Base-by-base conservation (phyloP, 2,113 vertebrate genomes). In the Maccullochella peelii region DNA sequence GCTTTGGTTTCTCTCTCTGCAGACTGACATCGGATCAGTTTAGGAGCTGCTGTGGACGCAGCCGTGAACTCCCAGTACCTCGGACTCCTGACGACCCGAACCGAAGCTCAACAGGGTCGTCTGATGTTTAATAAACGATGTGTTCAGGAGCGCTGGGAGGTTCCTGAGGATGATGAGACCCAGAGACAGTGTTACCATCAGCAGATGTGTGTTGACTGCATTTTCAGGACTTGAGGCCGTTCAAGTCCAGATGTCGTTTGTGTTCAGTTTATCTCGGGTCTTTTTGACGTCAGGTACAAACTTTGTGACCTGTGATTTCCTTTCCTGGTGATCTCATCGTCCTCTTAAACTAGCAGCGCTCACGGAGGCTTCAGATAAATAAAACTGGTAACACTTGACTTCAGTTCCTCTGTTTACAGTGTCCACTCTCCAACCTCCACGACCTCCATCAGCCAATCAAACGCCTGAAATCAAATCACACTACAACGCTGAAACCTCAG, bases 321-420 rank as follows among this genome's bases (percentile, higher is more conserved):
- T 58, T 36, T 58, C 38, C 42, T 20, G 36, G 57, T 76, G 65
- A 75, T 5, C 25, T 84, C 82, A n/a, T 27, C 27, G 49, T 79
- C 71, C 66, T 74, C 52, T 12, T 4, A 1, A 54, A 52, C 72
- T 73, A 10, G 44, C 42, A 15, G 65, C 66, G 49, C 79, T 36
- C 52, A 49, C 25, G 0, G 42, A 82, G 52, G 76, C 79, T 63
- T 87, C 63, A 73, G 8, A 85, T 58, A 15, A 49, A 49, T 20
- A 52, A 52, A 86, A 88, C 87, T 86, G 89, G 61, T 84, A 62
- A 91, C 82, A 82, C 88, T 88, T 89, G 89, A 91, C 77, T 82
- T 91, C 47, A 77, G 73, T 83, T 89, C 82, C 54, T 54, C 73
- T 80, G 86, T 33, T 61, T 21, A 54, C 73, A 14, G 21, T 1